Evolutionary conservation across 2,113 vertebrate genomes (phyloP), one percentile per base, ranked within the genome.

Genomic region (Centropus bengalensis): DNA sequence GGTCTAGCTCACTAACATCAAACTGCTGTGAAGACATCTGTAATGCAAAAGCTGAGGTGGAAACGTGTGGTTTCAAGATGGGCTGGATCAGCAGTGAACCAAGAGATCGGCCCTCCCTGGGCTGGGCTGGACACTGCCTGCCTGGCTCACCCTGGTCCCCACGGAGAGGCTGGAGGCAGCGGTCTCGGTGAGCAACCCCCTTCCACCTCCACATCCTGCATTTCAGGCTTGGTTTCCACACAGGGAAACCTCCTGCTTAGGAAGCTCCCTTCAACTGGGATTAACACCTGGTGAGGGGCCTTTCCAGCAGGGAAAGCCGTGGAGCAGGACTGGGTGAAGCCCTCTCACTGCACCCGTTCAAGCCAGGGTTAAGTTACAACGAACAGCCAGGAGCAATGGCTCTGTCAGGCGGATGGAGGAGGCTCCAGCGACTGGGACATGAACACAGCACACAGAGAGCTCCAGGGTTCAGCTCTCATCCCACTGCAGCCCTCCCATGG

Each of bases 1-100:
- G 96, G 97, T 97, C 97, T 94, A 94, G 58, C 96, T 95, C 86
- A 44, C 91, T 88, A 97, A 83, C 78, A 66, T 38, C 84, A 84
- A 91, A 56, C 82, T 88, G n/a, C n/a, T n/a, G n/a, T n/a, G n/a
- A n/a, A n/a, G n/a, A n/a, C n/a, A n/a, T n/a, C n/a, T n/a, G n/a
- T n/a, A n/a, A n/a, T n/a, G n/a, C n/a, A n/a, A n/a, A n/a, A n/a
- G n/a, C n/a, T n/a, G n/a, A n/a, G n/a, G n/a, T 88, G 86, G 85
- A 91, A 19, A 45, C 1, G 27, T 75, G 91, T 83, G 94, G 75
- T 68, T 80, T 63, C 91, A 73, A 81, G 45, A 17, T 15, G 52
- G 83, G 71, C 76, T 45, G 78, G 60, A 76, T 42, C 33, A 55
- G 44, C 1, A 12, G 22, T 11, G 66, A 15, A 55, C 47, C 19